Evolutionary conservation across 2,113 vertebrate genomes (phyloP).

Genomic region (Potamarius usumacintae): DNA sequence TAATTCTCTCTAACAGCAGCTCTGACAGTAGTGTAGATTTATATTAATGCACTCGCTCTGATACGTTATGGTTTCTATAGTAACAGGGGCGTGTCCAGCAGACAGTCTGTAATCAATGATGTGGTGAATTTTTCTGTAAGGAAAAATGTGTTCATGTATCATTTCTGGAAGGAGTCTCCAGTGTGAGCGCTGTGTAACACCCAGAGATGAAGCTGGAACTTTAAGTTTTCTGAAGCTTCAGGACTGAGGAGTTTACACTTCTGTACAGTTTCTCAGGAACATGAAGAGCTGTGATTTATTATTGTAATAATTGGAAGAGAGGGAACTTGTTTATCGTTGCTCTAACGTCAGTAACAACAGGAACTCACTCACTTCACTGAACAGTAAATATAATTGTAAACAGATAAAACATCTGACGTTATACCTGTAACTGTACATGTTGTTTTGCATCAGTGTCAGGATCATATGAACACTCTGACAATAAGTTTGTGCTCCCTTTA

Average conservation of each 20-base stretch:
- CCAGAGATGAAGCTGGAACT: not conserved
- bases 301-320: not conserved
- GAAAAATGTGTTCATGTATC: not conserved
- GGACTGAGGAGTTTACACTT: not conserved
- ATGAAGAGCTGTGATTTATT: not conserved
- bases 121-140: not conserved
- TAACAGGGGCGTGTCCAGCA: not conserved
- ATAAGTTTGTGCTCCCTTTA: not conserved
- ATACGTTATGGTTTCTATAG: not conserved
- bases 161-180: not conserved
- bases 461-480: not conserved
- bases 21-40: not conserved
- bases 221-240: not conserved
- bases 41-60: not conserved
- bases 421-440: not conserved
- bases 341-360: not conserved
- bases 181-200: not conserved
- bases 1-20: not conserved
- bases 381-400: not conserved
- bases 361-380: too few relatives aligned
- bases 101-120: too few relatives aligned
- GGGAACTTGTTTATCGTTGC: not conserved
- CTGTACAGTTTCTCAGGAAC: not conserved
- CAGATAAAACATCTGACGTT: not conserved
- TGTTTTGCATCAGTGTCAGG: not conserved